Evolutionary conservation across 2,113 vertebrate species (phyloP).

Genomic region (Phoxinus phoxinus): DNA sequence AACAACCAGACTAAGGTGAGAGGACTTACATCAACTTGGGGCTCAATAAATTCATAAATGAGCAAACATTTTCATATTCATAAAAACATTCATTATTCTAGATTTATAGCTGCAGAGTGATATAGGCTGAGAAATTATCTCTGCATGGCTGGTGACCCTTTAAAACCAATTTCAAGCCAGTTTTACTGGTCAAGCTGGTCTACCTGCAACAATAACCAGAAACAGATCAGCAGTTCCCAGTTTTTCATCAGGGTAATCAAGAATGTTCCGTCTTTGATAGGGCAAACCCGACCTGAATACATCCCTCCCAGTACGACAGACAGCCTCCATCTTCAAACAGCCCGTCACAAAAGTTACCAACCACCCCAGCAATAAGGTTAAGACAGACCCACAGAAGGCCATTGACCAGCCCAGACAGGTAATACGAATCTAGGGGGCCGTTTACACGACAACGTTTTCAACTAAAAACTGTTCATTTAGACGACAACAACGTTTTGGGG

Average conservation of each 20-base stretch:
- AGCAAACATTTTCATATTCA: neutral
- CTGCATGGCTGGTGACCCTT: neutral
- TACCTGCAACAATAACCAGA: constrained; percentile 4
- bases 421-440: neutral
- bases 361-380: constrained; percentile 98
- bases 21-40: neutral
- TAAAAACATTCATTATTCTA: neutral
- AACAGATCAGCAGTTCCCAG: neutral
- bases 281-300: constrained; percentile 98
- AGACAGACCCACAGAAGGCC: constrained; percentile 97
- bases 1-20: constrained; percentile 93
- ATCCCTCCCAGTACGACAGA: constrained; percentile 94
- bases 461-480: no score
- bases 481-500: no score
- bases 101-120: neutral
- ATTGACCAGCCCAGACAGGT: constrained; percentile 98
- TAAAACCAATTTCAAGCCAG: neutral
- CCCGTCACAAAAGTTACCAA: constrained; percentile 98
- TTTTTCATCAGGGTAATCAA: neutral
- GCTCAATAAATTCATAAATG: neutral
- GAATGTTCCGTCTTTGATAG: constrained; percentile 65
- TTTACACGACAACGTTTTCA: no score
- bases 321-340: constrained; percentile 97
- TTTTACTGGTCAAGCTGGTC: neutral
- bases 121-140: neutral